Base-by-base conservation (phyloP, 2,888 invertebrate genomes). In the Sthenelais limicola region DNA sequence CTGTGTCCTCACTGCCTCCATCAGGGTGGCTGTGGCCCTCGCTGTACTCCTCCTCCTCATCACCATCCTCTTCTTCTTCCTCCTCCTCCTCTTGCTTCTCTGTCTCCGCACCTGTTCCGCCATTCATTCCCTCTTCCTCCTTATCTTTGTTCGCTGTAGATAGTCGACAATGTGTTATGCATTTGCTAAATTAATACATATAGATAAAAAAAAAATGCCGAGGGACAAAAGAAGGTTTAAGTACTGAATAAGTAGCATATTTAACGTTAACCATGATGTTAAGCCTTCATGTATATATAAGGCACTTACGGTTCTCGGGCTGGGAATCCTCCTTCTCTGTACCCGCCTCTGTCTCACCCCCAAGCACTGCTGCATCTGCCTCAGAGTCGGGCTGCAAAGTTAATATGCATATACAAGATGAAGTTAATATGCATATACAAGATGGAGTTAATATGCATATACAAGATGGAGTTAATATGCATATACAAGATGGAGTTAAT, bases 11-110 rank as follows among this genome's bases (percentile, higher is more conserved):
- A 28, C 67, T 71, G 0, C 72, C 70, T 4, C 78, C 76, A 38
- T 80, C 80, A 47, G 80, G 78, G 24, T 54, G 68, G 18, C 48
- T 47, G 33, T 32, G 47, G 18, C 56, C 56, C 49, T 72, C 73
- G 5, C 33, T 67, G 33, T 28, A 35, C 43, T 68, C 62, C 30
- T 68, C 72, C 43, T 74, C 62, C 28, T 62, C 62, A n/a, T 73
- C 58, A 47, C 68, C 48, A 52, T 62, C 58, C 32, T 38, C 15
- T 38, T 47, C 28, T 52, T 76, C 75, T 48, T 71, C 68, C 56
- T 78, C 73, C 35, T 70, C 69, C 47, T 77, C 30, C 43, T 72
- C 77, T 38, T 76, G 75, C 12, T 75, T 74, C 9, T 77, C 77
- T 28, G 70, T 73, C 24, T 80, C 79, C 28, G 76, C 78, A 33